Evolutionary conservation across 2,888 invertebrate species (phyloP).

Genomic region (Drosophila ustulata): DNA sequence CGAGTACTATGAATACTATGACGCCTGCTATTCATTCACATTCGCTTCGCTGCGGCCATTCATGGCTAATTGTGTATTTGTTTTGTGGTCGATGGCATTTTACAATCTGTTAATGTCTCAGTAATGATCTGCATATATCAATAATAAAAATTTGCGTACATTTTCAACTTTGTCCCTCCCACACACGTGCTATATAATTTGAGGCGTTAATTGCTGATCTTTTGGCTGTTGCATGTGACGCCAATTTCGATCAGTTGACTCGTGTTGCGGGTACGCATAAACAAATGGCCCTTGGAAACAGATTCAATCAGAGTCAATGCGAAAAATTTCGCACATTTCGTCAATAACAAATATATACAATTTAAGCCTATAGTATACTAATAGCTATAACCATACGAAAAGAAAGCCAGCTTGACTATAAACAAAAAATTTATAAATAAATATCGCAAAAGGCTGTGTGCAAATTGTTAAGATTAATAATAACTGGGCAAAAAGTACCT

Average conservation of each 20-base stretch:
- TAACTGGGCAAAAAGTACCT: conserved; percentile 37
- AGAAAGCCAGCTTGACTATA: conserved; percentile 38
- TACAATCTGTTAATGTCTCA: conserved; percentile 41
- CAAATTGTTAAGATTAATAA: conserved; percentile 72
- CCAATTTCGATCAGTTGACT: conserved; percentile 62
- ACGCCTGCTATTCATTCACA: conserved; percentile 45
- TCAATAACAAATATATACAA: conserved; percentile 18
- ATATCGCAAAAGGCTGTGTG: conserved; percentile 41
- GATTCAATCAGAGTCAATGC: conserved; percentile 2
- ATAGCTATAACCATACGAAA: conserved; percentile 24
- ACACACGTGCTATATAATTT: conserved; percentile 57
- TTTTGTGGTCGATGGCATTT: conserved; percentile 42
- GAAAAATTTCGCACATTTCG: conserved; percentile 39
- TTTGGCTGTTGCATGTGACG: conserved; percentile 35
- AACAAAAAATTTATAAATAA: conserved; percentile 61
- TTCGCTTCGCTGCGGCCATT: conserved; percentile 39
- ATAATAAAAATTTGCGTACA: conserved; percentile 21
- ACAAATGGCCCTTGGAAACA: conserved; percentile 25
- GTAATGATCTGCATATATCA: conserved; percentile 34
- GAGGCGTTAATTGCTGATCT: conserved; percentile 53
- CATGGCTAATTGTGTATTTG: conserved; percentile 21
- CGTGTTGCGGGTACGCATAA: conserved; percentile 50
- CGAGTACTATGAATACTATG: conserved; percentile 28
- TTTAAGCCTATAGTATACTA: conserved; percentile 30
- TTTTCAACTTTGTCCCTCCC: conserved; percentile 48